phyloP scores from a whole-genome alignment of 2,797 vertebrate genomes.

The Loriculus beryllinus region DNA sequence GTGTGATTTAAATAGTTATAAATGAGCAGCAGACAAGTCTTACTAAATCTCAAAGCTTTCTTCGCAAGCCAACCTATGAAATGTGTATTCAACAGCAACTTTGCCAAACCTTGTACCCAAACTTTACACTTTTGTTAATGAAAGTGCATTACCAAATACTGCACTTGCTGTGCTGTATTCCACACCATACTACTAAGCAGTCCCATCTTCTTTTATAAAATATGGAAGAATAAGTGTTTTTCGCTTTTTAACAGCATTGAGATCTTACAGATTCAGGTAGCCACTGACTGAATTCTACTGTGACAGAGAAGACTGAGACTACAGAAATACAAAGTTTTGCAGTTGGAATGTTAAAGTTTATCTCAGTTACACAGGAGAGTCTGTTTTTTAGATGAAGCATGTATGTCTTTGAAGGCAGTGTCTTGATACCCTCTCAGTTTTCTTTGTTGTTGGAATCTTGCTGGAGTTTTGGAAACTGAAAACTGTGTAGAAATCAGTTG shows the following conservation, averaged over 20 bases:
- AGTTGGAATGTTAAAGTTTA: not conserved
- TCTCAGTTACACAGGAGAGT: not conserved
- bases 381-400: not conserved
- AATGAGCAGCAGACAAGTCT: not conserved
- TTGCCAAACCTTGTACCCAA: not conserved
- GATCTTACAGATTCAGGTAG: not conserved
- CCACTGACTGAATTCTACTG: not conserved
- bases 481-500: not conserved
- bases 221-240: not conserved
- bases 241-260: not conserved
- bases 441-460: not conserved
- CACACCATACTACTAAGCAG: not conserved
- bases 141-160: not conserved
- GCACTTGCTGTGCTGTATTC: not conserved
- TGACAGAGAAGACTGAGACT: not conserved
- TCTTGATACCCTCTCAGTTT: not conserved
- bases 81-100: not conserved
- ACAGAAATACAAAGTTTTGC: not conserved
- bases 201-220: not conserved
- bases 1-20: not conserved
- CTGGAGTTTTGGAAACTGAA: not conserved
- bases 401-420: not conserved
- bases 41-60: not conserved
- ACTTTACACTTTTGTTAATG: not conserved
- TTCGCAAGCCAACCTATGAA: not conserved